Conservation (phyloP, 2,113 vertebrate genomes). For the Vulpes ferrilata region DNA sequence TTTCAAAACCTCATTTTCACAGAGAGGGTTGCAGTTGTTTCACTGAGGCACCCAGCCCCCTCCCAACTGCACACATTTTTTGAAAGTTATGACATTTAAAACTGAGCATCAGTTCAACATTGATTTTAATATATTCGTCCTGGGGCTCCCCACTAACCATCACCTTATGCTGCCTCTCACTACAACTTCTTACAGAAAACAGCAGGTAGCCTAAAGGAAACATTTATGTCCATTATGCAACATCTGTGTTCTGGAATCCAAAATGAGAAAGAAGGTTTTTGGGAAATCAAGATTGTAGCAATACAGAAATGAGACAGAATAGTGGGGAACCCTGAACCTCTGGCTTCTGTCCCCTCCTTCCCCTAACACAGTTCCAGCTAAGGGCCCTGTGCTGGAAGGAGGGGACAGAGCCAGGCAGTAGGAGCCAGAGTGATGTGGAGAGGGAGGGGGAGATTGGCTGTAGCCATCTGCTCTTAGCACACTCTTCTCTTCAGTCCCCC, state of each 20-base stretch:
- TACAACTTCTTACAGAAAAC: background rate
- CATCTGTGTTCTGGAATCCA: background rate
- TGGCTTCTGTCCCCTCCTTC: too few species aligned
- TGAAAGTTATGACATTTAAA: background rate
- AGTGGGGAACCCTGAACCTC: background rate
- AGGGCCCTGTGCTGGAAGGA: too few species aligned
- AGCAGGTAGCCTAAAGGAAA: background rate
- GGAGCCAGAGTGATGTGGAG: too few species aligned
- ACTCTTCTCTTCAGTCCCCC: too few species aligned
- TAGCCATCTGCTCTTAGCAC: too few species aligned
- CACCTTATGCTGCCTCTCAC: fast-evolving
- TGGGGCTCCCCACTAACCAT: background rate
- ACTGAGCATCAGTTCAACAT: background rate
- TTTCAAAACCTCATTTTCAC: background rate
- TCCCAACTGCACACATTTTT: background rate
- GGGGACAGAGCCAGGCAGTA: too few species aligned
- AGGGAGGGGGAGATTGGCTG: too few species aligned
- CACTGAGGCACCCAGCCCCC: too few species aligned
- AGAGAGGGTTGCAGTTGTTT: background rate
- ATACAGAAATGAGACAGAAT: background rate
- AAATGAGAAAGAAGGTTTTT: background rate
- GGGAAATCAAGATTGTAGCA: background rate
- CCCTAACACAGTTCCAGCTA: too few species aligned
- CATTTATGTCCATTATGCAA: background rate
- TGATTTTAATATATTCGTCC: background rate